Base-by-base conservation (phyloP, 2,797 vertebrate genomes). In the Linurgus olivaceus region DNA sequence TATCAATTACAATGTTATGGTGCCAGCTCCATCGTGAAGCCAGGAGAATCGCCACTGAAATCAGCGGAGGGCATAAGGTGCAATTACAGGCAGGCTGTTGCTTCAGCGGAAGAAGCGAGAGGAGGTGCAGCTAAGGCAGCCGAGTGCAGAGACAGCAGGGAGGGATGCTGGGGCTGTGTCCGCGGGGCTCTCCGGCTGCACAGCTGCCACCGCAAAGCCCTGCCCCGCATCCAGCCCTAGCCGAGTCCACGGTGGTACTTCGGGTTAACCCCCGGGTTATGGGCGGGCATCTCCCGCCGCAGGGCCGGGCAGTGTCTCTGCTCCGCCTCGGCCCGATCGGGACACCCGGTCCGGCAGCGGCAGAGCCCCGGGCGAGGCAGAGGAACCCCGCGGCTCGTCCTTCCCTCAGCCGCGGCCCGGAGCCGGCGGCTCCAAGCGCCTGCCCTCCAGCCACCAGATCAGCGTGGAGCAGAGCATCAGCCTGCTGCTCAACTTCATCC, bases 181-280 rank as follows among this genome's bases (percentile, higher is more conserved):
- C 52, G 1, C 65, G 3, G 62, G 11, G 25, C 42, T 35, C 26
- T 2, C 18, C 24, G 5, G 35, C 72, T 2, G 58, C 57, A 2
- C 37, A 5, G 26, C 55, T 0, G 42, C 45, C 55, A 0, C 58
- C 0, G 47, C 55, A 1, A 1, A 5, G 28, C 67, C 10, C 72
- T 17, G 71, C 28, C 47, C 24, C 2, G 24, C 10, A 3, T 24
- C 65, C 40, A 9, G 37, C 3, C 58, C 7, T 0, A 1, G 3
- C 37, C 1, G 38, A 1, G 3, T 0, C 45, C 50, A 0, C 0
- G 31, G 33, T 11, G 40, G 7, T 1, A 1, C 33, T 3, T 1
- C 7, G 17, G 35, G 7, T 20, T 16, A 8, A 4, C 2, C 24
- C 9, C 40, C 0, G 29, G 9, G 18, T 4, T 37, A 2, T 7